A percentile compares a stretch with the other conserved stretches of the same genome.
phyloP scores from a whole-genome alignment of 2,797 vertebrate genomes.

The Gambelia wislizenii region DNA sequence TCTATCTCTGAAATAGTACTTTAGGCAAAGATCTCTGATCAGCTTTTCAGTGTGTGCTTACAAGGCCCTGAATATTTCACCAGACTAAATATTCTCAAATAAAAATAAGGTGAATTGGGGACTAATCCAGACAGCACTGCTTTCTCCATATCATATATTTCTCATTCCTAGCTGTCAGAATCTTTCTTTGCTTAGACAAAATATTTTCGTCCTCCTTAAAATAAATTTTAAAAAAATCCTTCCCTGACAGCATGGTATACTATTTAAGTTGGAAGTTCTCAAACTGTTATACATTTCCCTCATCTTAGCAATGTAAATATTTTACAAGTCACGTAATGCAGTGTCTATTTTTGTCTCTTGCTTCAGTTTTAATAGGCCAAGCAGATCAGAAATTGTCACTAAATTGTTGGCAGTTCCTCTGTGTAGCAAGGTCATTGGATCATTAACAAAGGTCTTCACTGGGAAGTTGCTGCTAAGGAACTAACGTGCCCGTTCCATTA shows the following conservation, averaged over 20 bases:
- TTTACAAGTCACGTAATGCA: slow-evolving; percentile 29
- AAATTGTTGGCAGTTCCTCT: background rate
- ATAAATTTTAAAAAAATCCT: background rate
- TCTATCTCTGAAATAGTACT: slow-evolving; percentile 66
- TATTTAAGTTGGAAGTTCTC: background rate
- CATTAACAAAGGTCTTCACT: slow-evolving; percentile 13
- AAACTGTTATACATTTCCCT: slow-evolving; percentile 5
- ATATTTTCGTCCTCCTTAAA: background rate
- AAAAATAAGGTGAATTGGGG: background rate
- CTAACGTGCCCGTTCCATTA: background rate
- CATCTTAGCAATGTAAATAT: slow-evolving; percentile 20
- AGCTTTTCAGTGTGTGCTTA: slow-evolving; percentile 49
- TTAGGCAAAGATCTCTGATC: slow-evolving; percentile 66
- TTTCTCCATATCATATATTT: background rate
- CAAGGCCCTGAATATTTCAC: slow-evolving; percentile 46
- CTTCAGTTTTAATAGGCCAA: slow-evolving; percentile 45
- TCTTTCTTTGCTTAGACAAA: background rate
- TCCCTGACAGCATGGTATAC: background rate
- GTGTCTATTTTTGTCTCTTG: slow-evolving; percentile 49
- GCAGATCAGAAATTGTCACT: slow-evolving; percentile 39
- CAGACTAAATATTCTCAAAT: slow-evolving; percentile 51
- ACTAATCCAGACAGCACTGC: slow-evolving; percentile 3
- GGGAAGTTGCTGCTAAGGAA: background rate
- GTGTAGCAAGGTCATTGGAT: slow-evolving; percentile 19
- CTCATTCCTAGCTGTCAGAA: background rate